These are phyloP conservation scores for Tholera decimalis DNA, from an alignment of 2,888 invertebrate species.

Conservation along the genomic window DNA sequence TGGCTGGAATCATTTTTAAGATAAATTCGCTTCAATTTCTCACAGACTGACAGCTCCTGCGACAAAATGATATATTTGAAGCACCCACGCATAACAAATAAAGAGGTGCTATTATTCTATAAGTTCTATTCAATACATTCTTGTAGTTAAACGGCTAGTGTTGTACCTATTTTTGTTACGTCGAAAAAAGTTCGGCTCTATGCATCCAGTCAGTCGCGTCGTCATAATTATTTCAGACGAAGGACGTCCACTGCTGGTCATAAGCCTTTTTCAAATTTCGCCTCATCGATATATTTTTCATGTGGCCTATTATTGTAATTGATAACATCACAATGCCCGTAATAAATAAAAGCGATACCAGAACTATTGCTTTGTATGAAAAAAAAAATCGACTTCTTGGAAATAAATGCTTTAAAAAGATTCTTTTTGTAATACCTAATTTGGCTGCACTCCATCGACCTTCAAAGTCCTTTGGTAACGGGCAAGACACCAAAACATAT, in stretches of 20 bases:
- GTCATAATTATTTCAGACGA: not conserved
- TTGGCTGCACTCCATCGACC: too few relatives aligned
- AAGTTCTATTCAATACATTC: constrained; percentile 49
- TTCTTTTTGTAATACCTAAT: too few relatives aligned
- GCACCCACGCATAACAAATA: constrained; percentile 38
- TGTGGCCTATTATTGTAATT: too few relatives aligned
- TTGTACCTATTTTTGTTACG: not conserved
- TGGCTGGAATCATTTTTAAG: constrained; percentile 14
- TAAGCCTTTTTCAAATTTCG: not conserved
- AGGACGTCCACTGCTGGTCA: not conserved
- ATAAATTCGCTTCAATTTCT: constrained; percentile 37
- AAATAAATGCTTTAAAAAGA: too few relatives aligned
- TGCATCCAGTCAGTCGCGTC: not conserved
- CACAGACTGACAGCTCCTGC: constrained; percentile 34
- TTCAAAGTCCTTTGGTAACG: not conserved
- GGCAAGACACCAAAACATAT: not conserved
- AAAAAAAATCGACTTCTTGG: too few relatives aligned
- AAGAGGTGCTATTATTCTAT: constrained; percentile 47
- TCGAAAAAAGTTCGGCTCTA: constrained; percentile 4
- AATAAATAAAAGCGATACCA: too few relatives aligned
- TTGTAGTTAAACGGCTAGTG: constrained; percentile 36
- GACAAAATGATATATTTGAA: constrained; percentile 43
- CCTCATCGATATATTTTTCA: too few relatives aligned
- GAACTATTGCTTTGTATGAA: too few relatives aligned
- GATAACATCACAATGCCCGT: too few relatives aligned